A percentile compares a stretch with the other conserved stretches of the same genome.
phyloP scores from a whole-genome alignment of 2,113 vertebrate genomes.

The Dasyurus viverrinus region DNA sequence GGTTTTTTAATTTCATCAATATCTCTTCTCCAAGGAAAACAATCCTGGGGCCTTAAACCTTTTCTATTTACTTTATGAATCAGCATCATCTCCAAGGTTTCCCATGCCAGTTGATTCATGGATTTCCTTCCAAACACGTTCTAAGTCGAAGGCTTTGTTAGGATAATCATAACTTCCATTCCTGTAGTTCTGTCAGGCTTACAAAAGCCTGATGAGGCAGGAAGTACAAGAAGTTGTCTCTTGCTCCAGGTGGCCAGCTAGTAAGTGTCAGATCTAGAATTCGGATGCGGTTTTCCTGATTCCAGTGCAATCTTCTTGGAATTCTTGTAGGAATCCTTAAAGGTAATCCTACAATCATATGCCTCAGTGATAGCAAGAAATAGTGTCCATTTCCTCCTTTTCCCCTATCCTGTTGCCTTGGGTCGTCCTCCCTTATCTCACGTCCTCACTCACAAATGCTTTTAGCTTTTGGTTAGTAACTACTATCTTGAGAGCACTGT shows the following conservation, averaged over 20 bases:
- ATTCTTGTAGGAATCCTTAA: not conserved
- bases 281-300: not conserved
- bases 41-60: not conserved
- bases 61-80: not conserved
- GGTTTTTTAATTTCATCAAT: not conserved
- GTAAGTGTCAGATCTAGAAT: not conserved
- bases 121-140: not conserved
- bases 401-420: too few species aligned
- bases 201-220: not conserved
- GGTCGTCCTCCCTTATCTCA: not conserved
- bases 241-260: not conserved
- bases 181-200: not conserved
- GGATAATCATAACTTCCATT: not conserved
- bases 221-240: not conserved
- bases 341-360: not conserved
- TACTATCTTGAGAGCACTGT: not conserved
- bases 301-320: not conserved
- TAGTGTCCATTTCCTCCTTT: not conserved
- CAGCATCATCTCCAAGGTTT: not conserved
- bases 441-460: not conserved
- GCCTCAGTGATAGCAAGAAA: not conserved
- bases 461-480: not conserved
- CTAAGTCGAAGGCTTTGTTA: not conserved
- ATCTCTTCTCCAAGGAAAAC: not conserved
- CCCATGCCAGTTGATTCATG: not conserved